phyloP scores from a whole-genome alignment of 1,140 invertebrate genomes.

The Globodera rostochiensis region DNA sequence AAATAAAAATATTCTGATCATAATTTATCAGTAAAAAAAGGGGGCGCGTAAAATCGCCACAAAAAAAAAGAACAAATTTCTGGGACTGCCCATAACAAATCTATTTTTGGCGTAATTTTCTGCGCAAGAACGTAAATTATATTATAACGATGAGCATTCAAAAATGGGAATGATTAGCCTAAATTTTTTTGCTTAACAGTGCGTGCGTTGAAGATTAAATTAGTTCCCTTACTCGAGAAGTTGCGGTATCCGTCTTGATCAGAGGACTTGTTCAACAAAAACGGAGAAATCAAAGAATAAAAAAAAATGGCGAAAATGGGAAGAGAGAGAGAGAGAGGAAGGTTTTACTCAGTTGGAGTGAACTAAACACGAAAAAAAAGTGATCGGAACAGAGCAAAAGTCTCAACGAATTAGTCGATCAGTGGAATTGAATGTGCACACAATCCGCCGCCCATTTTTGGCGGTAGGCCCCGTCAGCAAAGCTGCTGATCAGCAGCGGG shows the following conservation, averaged over 20 bases:
- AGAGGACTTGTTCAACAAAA: neutral
- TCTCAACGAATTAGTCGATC: neutral
- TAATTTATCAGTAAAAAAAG: too few relatives aligned
- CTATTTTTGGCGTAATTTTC: neutral
- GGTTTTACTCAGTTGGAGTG: too few relatives aligned
- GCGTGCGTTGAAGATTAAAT: slow-evolving; percentile 1
- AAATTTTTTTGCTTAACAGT: neutral
- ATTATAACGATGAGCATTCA: too few relatives aligned
- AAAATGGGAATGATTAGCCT: neutral
- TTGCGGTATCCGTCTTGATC: neutral
- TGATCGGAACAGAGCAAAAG: neutral
- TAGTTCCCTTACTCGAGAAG: neutral
- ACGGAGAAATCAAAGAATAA: neutral
- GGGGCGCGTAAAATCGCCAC: too few relatives aligned
- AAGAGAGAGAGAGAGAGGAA: neutral
- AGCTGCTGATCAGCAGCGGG: neutral
- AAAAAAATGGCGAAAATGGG: neutral
- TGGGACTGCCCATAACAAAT: too few relatives aligned
- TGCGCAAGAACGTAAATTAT: neutral
- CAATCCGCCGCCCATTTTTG: neutral
- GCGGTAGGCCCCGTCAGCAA: neutral
- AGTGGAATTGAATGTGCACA: neutral
- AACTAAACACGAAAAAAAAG: neutral
- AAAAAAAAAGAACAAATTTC: too few relatives aligned
- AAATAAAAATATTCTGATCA: too few relatives aligned